phyloP scores from a whole-genome alignment of 2,888 invertebrate species.

The Morpho deidamia region DNA sequence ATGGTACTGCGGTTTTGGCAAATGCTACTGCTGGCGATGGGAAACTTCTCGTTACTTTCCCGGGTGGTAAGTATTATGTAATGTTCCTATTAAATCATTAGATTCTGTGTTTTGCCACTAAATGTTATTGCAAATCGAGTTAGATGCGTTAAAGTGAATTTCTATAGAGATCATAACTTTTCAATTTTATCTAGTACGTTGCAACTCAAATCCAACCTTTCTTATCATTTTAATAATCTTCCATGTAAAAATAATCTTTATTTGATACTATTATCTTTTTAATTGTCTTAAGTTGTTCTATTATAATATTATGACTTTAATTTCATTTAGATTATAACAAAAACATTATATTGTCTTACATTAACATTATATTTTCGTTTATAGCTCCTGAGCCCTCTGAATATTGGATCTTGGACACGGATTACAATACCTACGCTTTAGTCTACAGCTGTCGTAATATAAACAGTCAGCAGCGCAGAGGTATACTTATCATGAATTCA shows the following conservation, averaged over 20 bases:
- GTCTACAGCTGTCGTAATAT: slow-evolving; percentile 79
- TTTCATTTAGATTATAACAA: too few species aligned
- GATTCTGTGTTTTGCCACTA: neutral
- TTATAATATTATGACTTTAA: too few species aligned
- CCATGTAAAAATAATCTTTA: too few species aligned
- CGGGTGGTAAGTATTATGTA: slow-evolving; percentile 41
- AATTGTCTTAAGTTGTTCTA: too few species aligned
- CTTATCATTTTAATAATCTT: too few species aligned
- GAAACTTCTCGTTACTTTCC: slow-evolving; percentile 33
- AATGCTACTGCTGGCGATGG: slow-evolving; percentile 75
- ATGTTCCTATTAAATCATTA: neutral
- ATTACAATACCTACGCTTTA: slow-evolving; percentile 78
- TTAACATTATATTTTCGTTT: slow-evolving; percentile 21
- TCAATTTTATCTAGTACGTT: too few species aligned
- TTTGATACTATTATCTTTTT: too few species aligned
- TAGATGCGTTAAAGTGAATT: too few species aligned
- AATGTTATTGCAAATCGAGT: too few species aligned
- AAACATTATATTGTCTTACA: too few species aligned
- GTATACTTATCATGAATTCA: slow-evolving; percentile 32
- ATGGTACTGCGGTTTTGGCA: slow-evolving; percentile 40
- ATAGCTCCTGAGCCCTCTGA: slow-evolving; percentile 31
- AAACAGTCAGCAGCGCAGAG: slow-evolving; percentile 47
- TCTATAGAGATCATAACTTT: too few species aligned
- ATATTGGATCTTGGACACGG: slow-evolving; percentile 60
- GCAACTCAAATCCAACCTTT: too few species aligned